phyloP scores from a whole-genome alignment of 30 jellyfish, hydroid and myxozoan genomes.

The Morbakka virulenta region DNA sequence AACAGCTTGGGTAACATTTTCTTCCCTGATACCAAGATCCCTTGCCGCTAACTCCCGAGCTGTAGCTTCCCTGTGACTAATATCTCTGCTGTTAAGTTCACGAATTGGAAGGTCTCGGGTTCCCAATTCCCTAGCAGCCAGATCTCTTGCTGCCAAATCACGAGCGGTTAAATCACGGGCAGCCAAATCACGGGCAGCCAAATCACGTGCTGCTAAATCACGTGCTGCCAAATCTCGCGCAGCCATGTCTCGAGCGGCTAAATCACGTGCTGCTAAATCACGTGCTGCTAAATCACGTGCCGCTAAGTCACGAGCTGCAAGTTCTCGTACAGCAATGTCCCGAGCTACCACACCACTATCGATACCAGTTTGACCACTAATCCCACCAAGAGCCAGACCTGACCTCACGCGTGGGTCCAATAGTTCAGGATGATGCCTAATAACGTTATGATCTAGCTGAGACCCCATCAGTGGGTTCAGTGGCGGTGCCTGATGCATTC shows the following conservation, averaged over 20 bases:
- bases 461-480: slow-evolving; percentile 57
- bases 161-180: not conserved
- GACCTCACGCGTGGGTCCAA: slow-evolving; percentile 72
- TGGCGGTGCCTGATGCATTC: slow-evolving; percentile 61
- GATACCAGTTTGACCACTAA: not conserved
- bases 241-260: not conserved
- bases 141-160: not conserved
- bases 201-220: slow-evolving; percentile 14
- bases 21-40: slow-evolving; percentile 78
- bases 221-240: slow-evolving; percentile 28
- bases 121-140: not conserved
- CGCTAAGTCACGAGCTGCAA: not conserved
- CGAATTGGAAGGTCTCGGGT: not conserved
- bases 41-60: slow-evolving; percentile 28
- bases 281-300: not conserved
- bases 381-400: slow-evolving; percentile 22
- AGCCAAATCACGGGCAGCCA: not conserved
- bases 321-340: not conserved
- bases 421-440: slow-evolving; percentile 77
- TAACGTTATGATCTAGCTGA: slow-evolving; percentile 37
- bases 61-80: not conserved
- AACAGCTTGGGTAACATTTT: slow-evolving; percentile 78
- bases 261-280: not conserved
- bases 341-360: slow-evolving; percentile 27
- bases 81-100: not conserved